phyloP scores from a whole-genome alignment of 2,888 invertebrate genomes.

The Dioctria linearis region DNA sequence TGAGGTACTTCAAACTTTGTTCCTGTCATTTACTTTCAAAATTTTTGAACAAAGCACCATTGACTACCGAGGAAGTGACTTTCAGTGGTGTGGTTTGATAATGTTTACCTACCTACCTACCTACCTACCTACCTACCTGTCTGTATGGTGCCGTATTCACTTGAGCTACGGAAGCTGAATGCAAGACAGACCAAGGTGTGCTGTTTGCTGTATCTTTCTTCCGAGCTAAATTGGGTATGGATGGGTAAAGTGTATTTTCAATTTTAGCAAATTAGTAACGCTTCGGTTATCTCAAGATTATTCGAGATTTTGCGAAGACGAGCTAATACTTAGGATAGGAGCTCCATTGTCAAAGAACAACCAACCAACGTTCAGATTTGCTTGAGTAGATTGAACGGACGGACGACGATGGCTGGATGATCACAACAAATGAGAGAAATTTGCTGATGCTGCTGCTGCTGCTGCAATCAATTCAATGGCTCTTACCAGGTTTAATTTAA shows the following conservation, averaged over 20 bases:
- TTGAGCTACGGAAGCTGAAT: slow-evolving; percentile 1
- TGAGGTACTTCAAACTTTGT: neutral
- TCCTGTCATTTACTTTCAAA: slow-evolving; percentile 7
- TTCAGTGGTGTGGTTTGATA: neutral
- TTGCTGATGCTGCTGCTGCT: neutral
- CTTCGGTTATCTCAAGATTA: slow-evolving; percentile 13
- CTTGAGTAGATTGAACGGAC: neutral
- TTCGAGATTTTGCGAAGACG: slow-evolving; percentile 15
- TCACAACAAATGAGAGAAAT: slow-evolving; percentile 18
- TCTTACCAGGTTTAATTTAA: slow-evolving; percentile 24
- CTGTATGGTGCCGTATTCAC: too few relatives aligned
- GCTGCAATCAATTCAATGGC: slow-evolving; percentile 28
- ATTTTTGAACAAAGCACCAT: slow-evolving; percentile 2
- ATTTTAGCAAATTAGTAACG: slow-evolving; percentile 28
- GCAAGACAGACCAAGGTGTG: neutral
- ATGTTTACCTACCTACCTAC: neutral
- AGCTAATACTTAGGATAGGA: slow-evolving; percentile 9
- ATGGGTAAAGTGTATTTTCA: slow-evolving; percentile 2
- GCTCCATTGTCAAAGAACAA: neutral
- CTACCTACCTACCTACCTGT: neutral
- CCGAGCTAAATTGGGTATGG: too few relatives aligned
- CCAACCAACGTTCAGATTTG: slow-evolving; percentile 6
- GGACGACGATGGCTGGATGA: neutral
- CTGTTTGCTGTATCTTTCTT: neutral
- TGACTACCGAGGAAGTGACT: slow-evolving; percentile 25